A percentile compares a stretch with the other conserved stretches of the same genome.
These are phyloP conservation scores for Scolopax mira DNA, from an alignment of 2,113 vertebrate species.

Conservation along the genomic window DNA sequence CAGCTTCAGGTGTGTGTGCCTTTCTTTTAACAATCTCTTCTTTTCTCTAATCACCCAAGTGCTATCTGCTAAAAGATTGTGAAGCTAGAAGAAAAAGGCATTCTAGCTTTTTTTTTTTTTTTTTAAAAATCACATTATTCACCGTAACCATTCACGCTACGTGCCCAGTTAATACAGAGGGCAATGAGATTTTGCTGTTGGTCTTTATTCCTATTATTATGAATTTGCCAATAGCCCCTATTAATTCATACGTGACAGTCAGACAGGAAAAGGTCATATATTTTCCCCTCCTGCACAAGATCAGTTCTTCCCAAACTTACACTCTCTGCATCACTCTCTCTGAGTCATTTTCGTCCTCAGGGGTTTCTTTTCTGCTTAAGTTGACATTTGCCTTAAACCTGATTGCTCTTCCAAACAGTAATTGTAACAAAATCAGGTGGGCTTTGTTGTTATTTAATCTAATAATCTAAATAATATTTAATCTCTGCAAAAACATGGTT, in stretches of 20 bases:
- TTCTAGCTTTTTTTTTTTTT: background rate
- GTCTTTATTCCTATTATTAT: background rate
- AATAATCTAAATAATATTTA: too few relatives aligned
- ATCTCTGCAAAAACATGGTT: background rate
- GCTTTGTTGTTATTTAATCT: background rate
- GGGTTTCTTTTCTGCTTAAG: constrained; percentile 12
- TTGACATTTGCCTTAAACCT: constrained; percentile 1
- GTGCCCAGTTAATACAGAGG: background rate
- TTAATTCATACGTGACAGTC: background rate
- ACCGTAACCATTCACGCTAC: background rate
- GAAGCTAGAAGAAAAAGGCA: background rate
- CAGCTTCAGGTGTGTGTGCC: background rate
- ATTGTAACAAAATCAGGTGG: background rate
- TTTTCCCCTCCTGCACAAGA: background rate
- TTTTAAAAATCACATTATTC: background rate
- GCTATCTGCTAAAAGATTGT: background rate
- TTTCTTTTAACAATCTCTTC: background rate
- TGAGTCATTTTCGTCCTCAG: constrained; percentile 38
- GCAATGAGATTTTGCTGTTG: background rate
- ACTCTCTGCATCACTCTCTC: background rate
- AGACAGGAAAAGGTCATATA: background rate
- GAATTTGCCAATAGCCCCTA: background rate
- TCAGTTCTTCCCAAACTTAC: background rate
- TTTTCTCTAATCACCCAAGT: background rate
- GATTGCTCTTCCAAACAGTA: background rate